Conservation (phyloP, 2,113 vertebrate species). For the Corvus cornix region DNA sequence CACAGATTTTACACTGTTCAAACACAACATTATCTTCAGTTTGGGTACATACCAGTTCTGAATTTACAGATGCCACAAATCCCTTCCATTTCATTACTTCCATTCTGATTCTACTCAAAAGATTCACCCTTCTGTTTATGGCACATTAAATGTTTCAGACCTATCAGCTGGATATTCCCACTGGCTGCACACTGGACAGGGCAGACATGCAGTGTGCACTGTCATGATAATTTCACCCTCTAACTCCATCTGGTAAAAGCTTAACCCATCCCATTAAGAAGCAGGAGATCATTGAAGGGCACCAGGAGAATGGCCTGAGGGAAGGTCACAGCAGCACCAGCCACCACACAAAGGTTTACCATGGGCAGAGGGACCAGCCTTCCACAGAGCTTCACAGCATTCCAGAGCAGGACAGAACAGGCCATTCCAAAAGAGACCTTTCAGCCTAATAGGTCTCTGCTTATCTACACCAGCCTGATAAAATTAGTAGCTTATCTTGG, state of each 20-base stretch:
- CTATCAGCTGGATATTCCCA: background rate
- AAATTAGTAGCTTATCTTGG: background rate
- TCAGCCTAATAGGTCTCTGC: background rate
- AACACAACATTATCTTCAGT: background rate
- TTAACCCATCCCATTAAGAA: background rate
- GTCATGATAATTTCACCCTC: background rate
- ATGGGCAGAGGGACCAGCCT: background rate
- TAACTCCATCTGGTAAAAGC: background rate
- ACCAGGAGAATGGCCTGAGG: background rate
- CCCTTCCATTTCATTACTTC: background rate
- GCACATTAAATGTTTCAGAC: background rate
- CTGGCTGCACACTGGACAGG: background rate
- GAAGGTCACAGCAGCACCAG: background rate
- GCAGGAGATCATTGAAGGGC: background rate
- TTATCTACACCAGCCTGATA: background rate
- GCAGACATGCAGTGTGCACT: background rate
- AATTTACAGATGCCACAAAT: background rate
- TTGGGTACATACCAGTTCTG: background rate
- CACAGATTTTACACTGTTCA: background rate
- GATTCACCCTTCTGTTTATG: background rate
- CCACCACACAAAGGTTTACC: rapidly evolving
- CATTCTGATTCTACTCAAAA: background rate
- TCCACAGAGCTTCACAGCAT: background rate
- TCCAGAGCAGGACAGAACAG: background rate
- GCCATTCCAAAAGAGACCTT: background rate